These are phyloP conservation scores for Laterallus jamaicensis DNA, from an alignment of 2,113 vertebrate species.

Conservation along the genomic window DNA sequence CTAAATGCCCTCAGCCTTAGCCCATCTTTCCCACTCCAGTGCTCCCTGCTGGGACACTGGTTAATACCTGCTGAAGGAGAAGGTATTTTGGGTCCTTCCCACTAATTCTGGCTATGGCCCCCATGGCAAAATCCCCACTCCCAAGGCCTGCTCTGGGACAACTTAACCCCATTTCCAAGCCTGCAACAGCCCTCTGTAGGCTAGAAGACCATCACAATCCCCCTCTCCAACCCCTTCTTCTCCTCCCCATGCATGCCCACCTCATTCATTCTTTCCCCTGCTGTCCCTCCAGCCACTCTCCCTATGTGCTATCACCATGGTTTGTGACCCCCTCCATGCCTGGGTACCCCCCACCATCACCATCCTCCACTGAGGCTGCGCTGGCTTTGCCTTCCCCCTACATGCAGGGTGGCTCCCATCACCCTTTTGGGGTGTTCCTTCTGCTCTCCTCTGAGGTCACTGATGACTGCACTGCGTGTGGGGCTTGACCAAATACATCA, in stretches of 20 bases:
- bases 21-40: background rate
- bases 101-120: no score
- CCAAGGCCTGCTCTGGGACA: background rate
- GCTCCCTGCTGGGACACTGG: background rate
- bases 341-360: background rate
- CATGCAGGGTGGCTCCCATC: background rate
- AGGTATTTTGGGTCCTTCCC: background rate
- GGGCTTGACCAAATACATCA: background rate
- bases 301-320: accelerated
- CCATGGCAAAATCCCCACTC: background rate
- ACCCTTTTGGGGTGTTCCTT: background rate
- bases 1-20: background rate
- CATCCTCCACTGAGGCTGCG: background rate
- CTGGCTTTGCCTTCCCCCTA: no score
- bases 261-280: accelerated
- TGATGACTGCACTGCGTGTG: accelerated
- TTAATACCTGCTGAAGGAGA: background rate
- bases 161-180: background rate
- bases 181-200: background rate
- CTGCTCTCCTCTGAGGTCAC: background rate
- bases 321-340: accelerated
- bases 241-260: background rate
- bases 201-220: background rate
- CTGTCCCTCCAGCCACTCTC: accelerated
- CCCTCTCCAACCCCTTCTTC: background rate